Conservation (phyloP, 2,113 vertebrate genomes). For the Geococcyx californianus region DNA sequence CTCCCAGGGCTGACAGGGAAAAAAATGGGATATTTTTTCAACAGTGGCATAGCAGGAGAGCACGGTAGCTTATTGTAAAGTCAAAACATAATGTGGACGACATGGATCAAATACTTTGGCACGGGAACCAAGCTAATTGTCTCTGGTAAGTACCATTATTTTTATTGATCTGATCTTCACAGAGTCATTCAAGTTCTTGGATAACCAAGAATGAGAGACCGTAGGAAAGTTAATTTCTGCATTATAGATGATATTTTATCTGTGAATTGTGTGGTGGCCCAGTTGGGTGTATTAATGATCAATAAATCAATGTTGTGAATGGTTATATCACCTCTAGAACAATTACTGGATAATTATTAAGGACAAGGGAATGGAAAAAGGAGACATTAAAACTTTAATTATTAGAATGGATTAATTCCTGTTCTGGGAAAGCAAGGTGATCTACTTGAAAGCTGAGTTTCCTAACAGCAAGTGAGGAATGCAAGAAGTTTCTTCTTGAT, state of each 20-base stretch:
- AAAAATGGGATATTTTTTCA: background rate
- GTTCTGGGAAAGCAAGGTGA: background rate
- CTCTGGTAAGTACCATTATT: slow-evolving; percentile 37
- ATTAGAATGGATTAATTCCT: background rate
- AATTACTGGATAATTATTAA: background rate
- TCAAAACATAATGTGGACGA: background rate
- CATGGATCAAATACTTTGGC: slow-evolving; percentile 28
- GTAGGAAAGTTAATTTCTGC: background rate
- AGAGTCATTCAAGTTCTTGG: background rate
- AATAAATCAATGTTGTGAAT: fast-evolving
- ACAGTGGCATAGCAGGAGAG: background rate
- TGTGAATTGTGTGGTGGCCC: background rate
- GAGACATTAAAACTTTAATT: background rate
- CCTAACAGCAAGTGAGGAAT: background rate
- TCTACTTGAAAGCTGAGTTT: background rate
- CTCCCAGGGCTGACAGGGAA: background rate
- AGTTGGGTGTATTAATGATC: background rate
- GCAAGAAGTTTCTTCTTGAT: background rate
- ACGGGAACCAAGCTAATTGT: background rate
- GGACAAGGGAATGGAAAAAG: background rate
- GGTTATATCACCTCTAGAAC: background rate
- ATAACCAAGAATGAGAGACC: background rate
- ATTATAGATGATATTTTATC: background rate
- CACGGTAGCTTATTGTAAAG: slow-evolving; percentile 3
- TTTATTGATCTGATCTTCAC: background rate